Evolutionary conservation across 2,888 invertebrate genomes (phyloP).

Genomic region (Drosophila ustulata): DNA sequence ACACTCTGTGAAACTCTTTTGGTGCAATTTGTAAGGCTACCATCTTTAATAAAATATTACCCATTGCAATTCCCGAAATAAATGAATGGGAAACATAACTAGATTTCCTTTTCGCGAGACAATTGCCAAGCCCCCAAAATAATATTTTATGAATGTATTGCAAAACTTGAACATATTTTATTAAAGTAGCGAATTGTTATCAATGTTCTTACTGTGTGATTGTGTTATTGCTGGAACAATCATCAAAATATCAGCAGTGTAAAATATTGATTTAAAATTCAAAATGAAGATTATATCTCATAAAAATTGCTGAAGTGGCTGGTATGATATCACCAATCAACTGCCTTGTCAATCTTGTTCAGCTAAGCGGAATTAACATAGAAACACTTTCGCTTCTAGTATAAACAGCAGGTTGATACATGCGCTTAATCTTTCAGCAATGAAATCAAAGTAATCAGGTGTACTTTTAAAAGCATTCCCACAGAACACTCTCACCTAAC

Average conservation of each 20-base stretch:
- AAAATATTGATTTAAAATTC: no score
- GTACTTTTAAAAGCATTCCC: not conserved
- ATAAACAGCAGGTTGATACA: not conserved
- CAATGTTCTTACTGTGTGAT: no score
- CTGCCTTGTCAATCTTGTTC: not conserved
- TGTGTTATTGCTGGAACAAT: no score
- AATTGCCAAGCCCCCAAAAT: no score
- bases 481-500: slow-evolving; percentile 1
- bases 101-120: no score
- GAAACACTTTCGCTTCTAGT: slow-evolving; percentile 1
- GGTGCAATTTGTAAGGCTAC: slow-evolving; percentile 2
- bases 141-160: no score
- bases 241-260: no score
- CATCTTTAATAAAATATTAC: not conserved
- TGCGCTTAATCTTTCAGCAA: not conserved
- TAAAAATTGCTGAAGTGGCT: no score
- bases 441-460: not conserved
- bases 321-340: not conserved
- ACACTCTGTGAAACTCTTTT: not conserved
- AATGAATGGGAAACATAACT: no score
- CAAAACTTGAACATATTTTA: no score
- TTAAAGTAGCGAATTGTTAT: no score
- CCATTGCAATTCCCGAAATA: not conserved
- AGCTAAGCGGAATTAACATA: not conserved
- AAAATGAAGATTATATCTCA: no score